These are phyloP conservation scores for Tinea semifulvella DNA, from an alignment of 2,888 invertebrate species.

Conservation along the genomic window DNA sequence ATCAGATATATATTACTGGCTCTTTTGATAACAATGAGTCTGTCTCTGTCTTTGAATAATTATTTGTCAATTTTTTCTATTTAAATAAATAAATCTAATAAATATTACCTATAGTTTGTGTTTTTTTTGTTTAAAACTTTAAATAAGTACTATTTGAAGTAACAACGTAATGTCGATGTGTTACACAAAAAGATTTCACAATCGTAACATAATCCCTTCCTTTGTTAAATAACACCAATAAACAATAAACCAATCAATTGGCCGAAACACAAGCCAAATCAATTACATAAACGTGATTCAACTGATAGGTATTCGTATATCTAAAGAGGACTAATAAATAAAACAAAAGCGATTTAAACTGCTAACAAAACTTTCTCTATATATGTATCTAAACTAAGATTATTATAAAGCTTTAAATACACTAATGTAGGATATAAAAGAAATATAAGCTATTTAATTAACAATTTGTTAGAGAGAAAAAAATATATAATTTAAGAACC, in stretches of 20 bases:
- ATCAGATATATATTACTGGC: too few relatives aligned
- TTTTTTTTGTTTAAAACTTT: too few relatives aligned
- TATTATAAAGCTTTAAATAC: background rate
- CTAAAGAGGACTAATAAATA: background rate
- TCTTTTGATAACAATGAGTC: too few relatives aligned
- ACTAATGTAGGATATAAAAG: background rate
- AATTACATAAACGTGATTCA: slow-evolving; percentile 7
- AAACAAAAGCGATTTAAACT: slow-evolving; percentile 9
- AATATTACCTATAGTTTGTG: too few relatives aligned
- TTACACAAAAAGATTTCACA: background rate
- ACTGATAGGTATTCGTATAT: background rate
- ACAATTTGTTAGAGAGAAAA: background rate
- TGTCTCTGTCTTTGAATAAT: too few relatives aligned
- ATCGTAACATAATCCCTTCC: background rate
- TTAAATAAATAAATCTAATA: too few relatives aligned
- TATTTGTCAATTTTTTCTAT: too few relatives aligned
- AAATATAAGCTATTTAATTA: background rate
- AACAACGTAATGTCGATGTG: too few relatives aligned
- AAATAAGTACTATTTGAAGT: too few relatives aligned
- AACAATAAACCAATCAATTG: slow-evolving; percentile 6
- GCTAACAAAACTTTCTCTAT: slow-evolving; percentile 9
- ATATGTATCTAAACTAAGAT: background rate
- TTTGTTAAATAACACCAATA: slow-evolving; percentile 4
- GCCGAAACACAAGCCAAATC: slow-evolving; percentile 1
- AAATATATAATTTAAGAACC: too few relatives aligned